Base-by-base conservation (phyloP, 2,888 invertebrate species). In the Formica aserva region DNA sequence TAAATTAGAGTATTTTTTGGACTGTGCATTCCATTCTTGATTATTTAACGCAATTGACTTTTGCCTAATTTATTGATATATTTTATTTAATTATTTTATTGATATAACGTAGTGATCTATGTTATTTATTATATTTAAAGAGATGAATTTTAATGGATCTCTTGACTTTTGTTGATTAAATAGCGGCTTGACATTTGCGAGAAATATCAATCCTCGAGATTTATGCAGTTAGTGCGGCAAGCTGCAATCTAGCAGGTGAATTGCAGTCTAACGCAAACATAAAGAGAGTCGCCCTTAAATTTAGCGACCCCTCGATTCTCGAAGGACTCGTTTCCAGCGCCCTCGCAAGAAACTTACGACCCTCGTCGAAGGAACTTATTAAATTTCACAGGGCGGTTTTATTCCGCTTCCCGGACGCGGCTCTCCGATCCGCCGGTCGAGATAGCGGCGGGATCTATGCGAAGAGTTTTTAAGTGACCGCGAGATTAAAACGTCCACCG, bases 381-480 rank as follows among this genome's bases (percentile, higher is more conserved):
- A 94, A 94, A 94, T 94, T 94, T 94, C 93, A 93, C 93, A 92
- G 89, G 93, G 72, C 45, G 94, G 93, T 94, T 94, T 94, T 93
- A 94, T 94, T 94, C 92, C 86, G 84, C 87, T 78, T 77, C 62
- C 71, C 84, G 78, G 87, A 85, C 69, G 78, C 89, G 91, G 22
- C 18, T 60, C 22, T 60, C 88, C 92, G 93, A 94, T 94, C 92
- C 89, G 88, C 86, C 89, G 69, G 84, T 83, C 88, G 89, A 91
- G 93, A 94, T 93, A 93, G 87, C 90, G 77, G 15, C 81, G 88
- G 92, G 92, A 93, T 94, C 93, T 93, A 93, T 91, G 92, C 91
- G 89, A 90, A 85, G 92, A 93, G 92, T 94, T 94, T 93, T 92
- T 93, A 93, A 94, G 93, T 93, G 92, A 92, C 91, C 91, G 90